phyloP scores from a whole-genome alignment of 2,888 invertebrate genomes.

The Panopea generosa region DNA sequence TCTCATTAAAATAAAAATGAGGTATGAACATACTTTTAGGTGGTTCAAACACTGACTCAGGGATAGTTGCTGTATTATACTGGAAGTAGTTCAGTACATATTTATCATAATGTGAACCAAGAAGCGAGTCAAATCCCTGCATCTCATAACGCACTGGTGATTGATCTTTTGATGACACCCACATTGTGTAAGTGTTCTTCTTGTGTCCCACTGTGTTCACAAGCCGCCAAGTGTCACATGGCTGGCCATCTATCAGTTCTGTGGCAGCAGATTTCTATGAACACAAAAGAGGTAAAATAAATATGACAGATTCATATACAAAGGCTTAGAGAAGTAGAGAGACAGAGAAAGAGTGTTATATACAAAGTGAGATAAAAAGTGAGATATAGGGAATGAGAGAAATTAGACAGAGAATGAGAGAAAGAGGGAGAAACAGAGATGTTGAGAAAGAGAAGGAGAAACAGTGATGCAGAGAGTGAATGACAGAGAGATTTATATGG shows the following conservation, averaged over 20 bases:
- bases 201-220: constrained; percentile 91
- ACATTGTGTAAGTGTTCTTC: constrained; percentile 94
- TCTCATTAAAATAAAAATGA: too few species aligned
- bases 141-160: constrained; percentile 94
- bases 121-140: constrained; percentile 95
- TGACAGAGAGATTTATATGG: too few species aligned
- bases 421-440: too few species aligned
- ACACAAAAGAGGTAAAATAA: too few species aligned
- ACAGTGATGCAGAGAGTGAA: too few species aligned
- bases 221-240: constrained; percentile 92
- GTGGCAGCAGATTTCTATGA: constrained; percentile 56
- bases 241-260: constrained; percentile 88
- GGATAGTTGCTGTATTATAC: constrained; percentile 61
- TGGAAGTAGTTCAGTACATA: constrained; percentile 95
- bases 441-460: too few species aligned
- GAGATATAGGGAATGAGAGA: too few species aligned
- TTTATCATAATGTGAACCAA: constrained; percentile 98
- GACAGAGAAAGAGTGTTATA: too few species aligned
- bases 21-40: constrained; percentile 75
- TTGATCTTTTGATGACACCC: constrained; percentile 87
- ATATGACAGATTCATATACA: too few species aligned
- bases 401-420: too few species aligned
- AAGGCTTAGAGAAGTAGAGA: too few species aligned
- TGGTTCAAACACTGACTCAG: constrained; percentile 65
- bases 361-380: too few species aligned